Conservation (phyloP, 2,888 invertebrate genomes). For the Drosophila rubida region DNA sequence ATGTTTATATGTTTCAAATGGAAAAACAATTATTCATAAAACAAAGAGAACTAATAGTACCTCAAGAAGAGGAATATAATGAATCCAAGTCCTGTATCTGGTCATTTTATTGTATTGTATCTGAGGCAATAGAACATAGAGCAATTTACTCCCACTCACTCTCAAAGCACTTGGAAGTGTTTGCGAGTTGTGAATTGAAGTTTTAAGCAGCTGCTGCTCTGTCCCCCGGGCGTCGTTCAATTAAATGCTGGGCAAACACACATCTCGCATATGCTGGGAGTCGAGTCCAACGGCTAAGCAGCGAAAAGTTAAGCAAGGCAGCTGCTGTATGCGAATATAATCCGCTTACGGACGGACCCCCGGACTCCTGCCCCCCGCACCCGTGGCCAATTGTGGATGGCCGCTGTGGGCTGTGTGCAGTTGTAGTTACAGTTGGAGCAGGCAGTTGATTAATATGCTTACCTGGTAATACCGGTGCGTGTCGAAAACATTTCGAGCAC, state of each 20-base stretch:
- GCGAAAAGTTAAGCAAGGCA: conserved; percentile 9
- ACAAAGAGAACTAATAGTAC: too few species aligned
- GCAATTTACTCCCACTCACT: too few species aligned
- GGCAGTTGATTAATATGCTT: conserved; percentile 80
- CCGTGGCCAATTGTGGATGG: neutral
- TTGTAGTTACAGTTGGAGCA: conserved; percentile 37
- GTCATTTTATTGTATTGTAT: too few species aligned
- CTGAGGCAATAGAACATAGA: too few species aligned
- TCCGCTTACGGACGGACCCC: conserved; percentile 57
- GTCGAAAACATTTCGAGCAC: conserved; percentile 90
- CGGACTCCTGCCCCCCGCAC: neutral
- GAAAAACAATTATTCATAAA: too few species aligned
- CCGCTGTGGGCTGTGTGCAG: conserved; percentile 12
- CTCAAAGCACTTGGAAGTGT: neutral
- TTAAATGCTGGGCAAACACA: conserved; percentile 20
- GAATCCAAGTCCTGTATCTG: too few species aligned
- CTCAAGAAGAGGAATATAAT: too few species aligned
- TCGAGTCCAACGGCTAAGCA: conserved; percentile 23
- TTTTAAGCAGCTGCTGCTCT: neutral
- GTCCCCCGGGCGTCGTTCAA: conserved; percentile 5
- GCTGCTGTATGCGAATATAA: conserved; percentile 35
- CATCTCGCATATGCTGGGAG: conserved; percentile 58
- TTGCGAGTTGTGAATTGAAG: neutral
- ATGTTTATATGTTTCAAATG: too few species aligned
- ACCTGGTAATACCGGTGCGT: conserved; percentile 85